Evolutionary conservation across 2,888 invertebrate genomes (phyloP).

Genomic region (Netelia melanura): DNA sequence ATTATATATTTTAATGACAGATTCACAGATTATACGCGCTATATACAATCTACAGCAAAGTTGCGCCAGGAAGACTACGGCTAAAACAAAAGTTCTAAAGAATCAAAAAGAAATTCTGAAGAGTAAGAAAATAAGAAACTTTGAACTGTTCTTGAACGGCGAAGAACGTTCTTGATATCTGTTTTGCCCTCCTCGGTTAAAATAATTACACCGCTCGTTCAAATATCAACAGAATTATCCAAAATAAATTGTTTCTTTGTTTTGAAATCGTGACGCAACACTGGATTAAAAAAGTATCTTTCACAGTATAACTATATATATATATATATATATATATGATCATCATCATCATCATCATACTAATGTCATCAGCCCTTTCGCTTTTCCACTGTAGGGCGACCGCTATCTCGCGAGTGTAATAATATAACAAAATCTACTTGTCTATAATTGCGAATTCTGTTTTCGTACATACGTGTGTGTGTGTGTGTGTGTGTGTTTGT

Average conservation of each 20-base stretch:
- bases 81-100: conserved; percentile 41
- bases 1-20: conserved; percentile 40
- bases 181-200: neutral
- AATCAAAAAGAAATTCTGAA: neutral
- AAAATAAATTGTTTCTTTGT: neutral
- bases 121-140: conserved; percentile 5
- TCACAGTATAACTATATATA: conserved; percentile 25
- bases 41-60: conserved; percentile 65
- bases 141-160: conserved; percentile 5
- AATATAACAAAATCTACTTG: conserved; percentile 4
- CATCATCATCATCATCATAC: neutral
- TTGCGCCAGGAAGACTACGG: conserved; percentile 65
- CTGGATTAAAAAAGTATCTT: conserved; percentile 42
- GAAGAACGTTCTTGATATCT: neutral
- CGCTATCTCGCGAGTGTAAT: conserved; percentile 29
- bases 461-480: neutral
- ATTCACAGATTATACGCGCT: conserved; percentile 62
- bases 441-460: neutral
- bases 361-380: conserved; percentile 13
- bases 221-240: neutral
- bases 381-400: conserved; percentile 21
- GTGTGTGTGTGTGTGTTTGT: no score
- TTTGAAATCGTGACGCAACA: conserved; percentile 43
- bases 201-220: conserved; percentile 10
- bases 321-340: conserved; percentile 19